Evolutionary conservation across 1,140 invertebrate genomes (phyloP).

Genomic region (Andrena cerasifolii): DNA sequence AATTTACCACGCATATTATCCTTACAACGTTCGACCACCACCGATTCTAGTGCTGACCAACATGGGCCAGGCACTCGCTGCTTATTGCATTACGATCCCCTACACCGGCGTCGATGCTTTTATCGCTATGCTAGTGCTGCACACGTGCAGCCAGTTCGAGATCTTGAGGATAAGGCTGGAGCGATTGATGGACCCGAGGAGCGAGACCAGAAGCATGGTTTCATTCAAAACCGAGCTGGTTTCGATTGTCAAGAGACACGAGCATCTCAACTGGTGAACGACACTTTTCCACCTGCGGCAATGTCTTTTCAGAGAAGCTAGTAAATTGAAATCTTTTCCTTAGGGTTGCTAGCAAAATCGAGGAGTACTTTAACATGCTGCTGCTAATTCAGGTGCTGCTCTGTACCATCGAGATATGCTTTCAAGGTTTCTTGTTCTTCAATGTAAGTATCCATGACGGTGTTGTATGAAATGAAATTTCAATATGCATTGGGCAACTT

Average conservation of each 20-base stretch:
- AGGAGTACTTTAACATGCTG: conserved; percentile 54
- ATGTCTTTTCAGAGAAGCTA: background rate
- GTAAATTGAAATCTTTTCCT: background rate
- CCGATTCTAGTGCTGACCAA: conserved; percentile 44
- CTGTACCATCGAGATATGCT: conserved; percentile 52
- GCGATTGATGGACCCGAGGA: conserved; percentile 16
- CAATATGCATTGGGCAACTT: no score
- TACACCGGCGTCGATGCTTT: conserved; percentile 62
- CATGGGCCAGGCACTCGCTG: conserved; percentile 51
- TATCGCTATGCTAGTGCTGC: conserved; percentile 61
- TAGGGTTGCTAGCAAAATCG: conserved; percentile 44
- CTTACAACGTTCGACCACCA: conserved; percentile 30
- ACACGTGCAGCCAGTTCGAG: conserved; percentile 58
- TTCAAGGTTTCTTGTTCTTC: conserved; percentile 50
- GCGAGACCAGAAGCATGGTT: background rate
- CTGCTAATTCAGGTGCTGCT: conserved; percentile 49
- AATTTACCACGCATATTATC: conserved; percentile 61
- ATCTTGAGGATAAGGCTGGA: conserved; percentile 39
- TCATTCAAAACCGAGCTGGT: conserved; percentile 36
- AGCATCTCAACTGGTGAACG: conserved; percentile 45
- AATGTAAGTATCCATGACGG: conserved; percentile 26
- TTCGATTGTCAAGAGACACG: conserved; percentile 57
- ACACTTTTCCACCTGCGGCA: background rate
- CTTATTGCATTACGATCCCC: conserved; percentile 34
- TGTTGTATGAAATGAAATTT: no score